Conservation (phyloP, 2,888 invertebrate species). For the Acanthacorydalis orientalis region DNA sequence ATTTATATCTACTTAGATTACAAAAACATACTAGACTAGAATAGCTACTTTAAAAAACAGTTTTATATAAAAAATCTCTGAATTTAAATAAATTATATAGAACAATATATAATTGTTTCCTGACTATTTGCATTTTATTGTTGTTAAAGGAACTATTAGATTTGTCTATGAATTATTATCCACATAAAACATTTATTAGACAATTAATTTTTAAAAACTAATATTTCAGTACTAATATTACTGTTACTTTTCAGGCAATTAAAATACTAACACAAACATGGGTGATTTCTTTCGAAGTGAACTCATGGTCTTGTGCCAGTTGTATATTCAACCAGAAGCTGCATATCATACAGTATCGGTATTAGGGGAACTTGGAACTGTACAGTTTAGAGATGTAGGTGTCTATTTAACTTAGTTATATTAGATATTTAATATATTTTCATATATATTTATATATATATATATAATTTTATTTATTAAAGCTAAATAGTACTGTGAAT, state of each 20-base stretch:
- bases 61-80: too few species aligned
- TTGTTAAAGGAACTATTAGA: too few species aligned
- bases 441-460: background rate
- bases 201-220: too few species aligned
- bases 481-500: constrained; percentile 39
- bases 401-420: background rate
- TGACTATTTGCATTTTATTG: too few species aligned
- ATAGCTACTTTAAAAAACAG: too few species aligned
- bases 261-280: constrained; percentile 13
- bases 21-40: too few species aligned
- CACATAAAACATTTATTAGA: too few species aligned
- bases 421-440: background rate
- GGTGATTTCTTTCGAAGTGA: constrained; percentile 28
- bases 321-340: constrained; percentile 49
- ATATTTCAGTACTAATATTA: too few species aligned
- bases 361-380: constrained; percentile 45
- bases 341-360: constrained; percentile 48
- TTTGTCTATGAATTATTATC: too few species aligned
- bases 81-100: too few species aligned
- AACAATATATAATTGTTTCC: too few species aligned
- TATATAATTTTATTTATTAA: background rate
- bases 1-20: too few species aligned
- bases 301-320: constrained; percentile 33
- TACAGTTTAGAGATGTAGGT: constrained; percentile 49
- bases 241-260: background rate